Evolutionary conservation across 2,797 vertebrate species (phyloP).

Genomic region (Protosalanx chinensis): DNA sequence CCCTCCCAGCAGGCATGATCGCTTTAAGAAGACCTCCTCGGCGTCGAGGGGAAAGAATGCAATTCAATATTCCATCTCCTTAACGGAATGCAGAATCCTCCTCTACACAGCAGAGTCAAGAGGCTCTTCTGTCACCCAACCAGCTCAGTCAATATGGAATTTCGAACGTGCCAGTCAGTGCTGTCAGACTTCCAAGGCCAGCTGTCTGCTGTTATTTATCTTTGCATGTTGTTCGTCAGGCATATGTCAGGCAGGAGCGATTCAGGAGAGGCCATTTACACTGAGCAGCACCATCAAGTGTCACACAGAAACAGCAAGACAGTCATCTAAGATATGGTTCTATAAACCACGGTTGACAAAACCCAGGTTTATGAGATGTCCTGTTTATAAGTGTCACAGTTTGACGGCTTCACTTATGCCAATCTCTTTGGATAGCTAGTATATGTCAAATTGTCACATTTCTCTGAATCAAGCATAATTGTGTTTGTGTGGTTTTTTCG

Average conservation of each 20-base stretch:
- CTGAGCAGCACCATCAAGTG: slow-evolving; percentile 26
- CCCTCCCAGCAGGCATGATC: neutral
- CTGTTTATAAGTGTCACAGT: too few relatives aligned
- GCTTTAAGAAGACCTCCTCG: too few relatives aligned
- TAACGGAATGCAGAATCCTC: slow-evolving; percentile 14
- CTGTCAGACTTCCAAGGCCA: slow-evolving; percentile 27
- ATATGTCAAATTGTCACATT: neutral
- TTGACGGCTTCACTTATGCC: neutral
- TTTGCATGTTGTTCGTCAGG: slow-evolving; percentile 39
- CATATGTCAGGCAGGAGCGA: slow-evolving; percentile 37
- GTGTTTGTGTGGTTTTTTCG: neutral
- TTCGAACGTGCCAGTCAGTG: slow-evolving; percentile 44
- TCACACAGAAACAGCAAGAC: slow-evolving; percentile 16
- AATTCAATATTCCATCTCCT: neutral
- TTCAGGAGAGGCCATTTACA: slow-evolving; percentile 47
- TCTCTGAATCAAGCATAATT: neutral
- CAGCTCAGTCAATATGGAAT: slow-evolving; percentile 47
- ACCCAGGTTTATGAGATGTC: too few relatives aligned
- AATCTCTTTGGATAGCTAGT: slow-evolving; percentile 40
- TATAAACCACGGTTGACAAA: too few relatives aligned
- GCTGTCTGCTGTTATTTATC: slow-evolving; percentile 39
- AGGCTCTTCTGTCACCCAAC: slow-evolving; percentile 1
- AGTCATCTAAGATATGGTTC: slow-evolving; percentile 14
- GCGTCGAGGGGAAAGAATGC: too few relatives aligned
- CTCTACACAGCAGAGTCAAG: too few relatives aligned